A percentile compares a stretch with the other conserved stretches of the same genome.
These are phyloP conservation scores for Hyperoplus immaculatus DNA, from an alignment of 2,797 vertebrate species.

Conservation along the genomic window DNA sequence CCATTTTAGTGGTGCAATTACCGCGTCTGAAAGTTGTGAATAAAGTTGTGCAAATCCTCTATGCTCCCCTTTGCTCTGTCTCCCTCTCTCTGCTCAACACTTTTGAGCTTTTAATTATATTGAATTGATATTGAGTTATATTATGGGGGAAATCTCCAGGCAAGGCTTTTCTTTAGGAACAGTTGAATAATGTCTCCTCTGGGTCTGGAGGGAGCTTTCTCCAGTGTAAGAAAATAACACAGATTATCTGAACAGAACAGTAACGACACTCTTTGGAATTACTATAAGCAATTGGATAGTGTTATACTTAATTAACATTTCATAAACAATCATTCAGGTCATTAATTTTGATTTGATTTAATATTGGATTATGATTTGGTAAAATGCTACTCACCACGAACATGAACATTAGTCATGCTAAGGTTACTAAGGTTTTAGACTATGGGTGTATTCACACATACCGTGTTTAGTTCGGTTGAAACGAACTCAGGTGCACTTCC, in stretches of 20 bases:
- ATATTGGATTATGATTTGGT: conserved; percentile 3
- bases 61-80: too few relatives aligned
- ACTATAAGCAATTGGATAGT: neutral
- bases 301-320: neutral
- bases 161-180: neutral
- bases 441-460: too few relatives aligned
- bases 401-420: neutral
- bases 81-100: too few relatives aligned
- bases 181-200: conserved; percentile 2
- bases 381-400: neutral
- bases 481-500: too few relatives aligned
- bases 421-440: neutral
- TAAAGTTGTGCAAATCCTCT: too few relatives aligned
- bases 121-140: too few relatives aligned
- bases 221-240: neutral
- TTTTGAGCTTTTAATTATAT: too few relatives aligned
- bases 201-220: neutral
- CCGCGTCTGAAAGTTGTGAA: too few relatives aligned
- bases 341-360: neutral
- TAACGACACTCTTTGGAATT: neutral
- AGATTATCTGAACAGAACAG: neutral
- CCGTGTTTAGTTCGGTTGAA: too few relatives aligned
- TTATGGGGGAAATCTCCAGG: too few relatives aligned
- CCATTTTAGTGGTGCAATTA: too few relatives aligned
- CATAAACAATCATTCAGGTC: neutral